These are phyloP conservation scores for Erebia aethiops DNA, from an alignment of 2,888 invertebrate genomes.

Conservation along the genomic window DNA sequence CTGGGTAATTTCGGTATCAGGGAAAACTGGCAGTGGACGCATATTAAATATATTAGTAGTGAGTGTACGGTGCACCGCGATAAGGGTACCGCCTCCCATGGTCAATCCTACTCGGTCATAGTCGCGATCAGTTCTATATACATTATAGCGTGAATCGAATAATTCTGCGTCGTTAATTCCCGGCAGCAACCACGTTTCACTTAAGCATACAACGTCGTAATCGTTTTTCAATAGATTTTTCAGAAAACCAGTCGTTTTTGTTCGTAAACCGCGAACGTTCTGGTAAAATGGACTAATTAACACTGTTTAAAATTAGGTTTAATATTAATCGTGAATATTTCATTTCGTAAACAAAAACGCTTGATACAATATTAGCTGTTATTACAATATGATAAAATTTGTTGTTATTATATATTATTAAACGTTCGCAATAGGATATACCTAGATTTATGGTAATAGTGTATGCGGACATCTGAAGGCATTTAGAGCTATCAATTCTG, in stretches of 20 bases:
- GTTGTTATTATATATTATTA: too few species aligned
- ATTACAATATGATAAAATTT: too few species aligned
- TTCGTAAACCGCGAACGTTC: slow-evolving; percentile 17
- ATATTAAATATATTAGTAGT: background rate
- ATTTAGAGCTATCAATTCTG: too few species aligned
- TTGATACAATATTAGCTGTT: too few species aligned
- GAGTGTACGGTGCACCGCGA: slow-evolving; percentile 1
- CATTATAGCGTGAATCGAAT: slow-evolving; percentile 11
- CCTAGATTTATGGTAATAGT: too few species aligned
- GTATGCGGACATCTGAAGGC: too few species aligned
- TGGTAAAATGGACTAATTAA: slow-evolving; percentile 4
- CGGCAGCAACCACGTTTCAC: too few species aligned
- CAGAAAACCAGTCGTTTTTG: slow-evolving; percentile 7
- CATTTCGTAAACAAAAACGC: too few species aligned
- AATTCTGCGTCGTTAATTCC: slow-evolving; percentile 11
- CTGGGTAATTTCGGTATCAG: background rate
- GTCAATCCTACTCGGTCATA: background rate
- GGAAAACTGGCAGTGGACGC: background rate
- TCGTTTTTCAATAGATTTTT: background rate
- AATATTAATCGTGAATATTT: too few species aligned
- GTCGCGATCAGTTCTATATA: slow-evolving; percentile 18
- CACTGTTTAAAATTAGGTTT: background rate
- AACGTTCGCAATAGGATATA: too few species aligned
- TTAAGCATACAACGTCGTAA: too few species aligned
- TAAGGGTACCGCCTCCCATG: slow-evolving; percentile 9